Conservation (phyloP, 2,888 invertebrate species). For the Odontocerum albicorne region DNA sequence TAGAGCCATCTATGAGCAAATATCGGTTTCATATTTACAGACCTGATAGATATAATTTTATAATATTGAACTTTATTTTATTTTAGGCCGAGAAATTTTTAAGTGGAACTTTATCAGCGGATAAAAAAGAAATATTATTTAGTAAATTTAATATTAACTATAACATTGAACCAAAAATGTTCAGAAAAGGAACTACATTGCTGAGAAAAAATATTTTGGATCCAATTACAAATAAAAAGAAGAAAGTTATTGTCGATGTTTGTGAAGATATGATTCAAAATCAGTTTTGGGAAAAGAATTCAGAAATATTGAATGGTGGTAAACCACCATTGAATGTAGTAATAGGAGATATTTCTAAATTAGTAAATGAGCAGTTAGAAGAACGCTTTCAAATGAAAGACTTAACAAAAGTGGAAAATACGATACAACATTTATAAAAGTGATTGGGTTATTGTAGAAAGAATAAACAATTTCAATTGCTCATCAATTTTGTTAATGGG, state of each 20-base stretch:
- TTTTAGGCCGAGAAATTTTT: conserved; percentile 82
- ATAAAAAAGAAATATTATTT: conserved; percentile 94
- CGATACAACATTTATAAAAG: too few relatives aligned
- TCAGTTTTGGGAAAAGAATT: conserved; percentile 80
- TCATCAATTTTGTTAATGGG: too few relatives aligned
- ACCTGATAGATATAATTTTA: too few relatives aligned
- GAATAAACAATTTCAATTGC: too few relatives aligned
- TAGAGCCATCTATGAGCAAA: too few relatives aligned
- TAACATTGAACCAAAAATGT: conserved; percentile 84
- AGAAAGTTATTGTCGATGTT: conserved; percentile 64
- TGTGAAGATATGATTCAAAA: conserved; percentile 85
- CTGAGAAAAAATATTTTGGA: conserved; percentile 63
- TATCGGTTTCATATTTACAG: too few relatives aligned
- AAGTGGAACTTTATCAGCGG: conserved; percentile 83
- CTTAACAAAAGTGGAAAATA: too few relatives aligned
- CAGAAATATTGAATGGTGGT: conserved; percentile 60
- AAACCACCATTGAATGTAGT: too few relatives aligned
- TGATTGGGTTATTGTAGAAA: too few relatives aligned
- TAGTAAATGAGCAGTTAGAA: too few relatives aligned
- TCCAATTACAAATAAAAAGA: conserved; percentile 49
- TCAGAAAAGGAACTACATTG: conserved; percentile 88
- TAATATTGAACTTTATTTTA: conserved; percentile 13
- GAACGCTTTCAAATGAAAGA: too few relatives aligned
- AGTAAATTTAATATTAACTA: conserved; percentile 90
- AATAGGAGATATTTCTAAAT: too few relatives aligned